Evolutionary conservation across 1,140 invertebrate species (phyloP), one percentile per base, ranked within the genome.

Genomic region (Aphaenogaster ashmeadi): DNA sequence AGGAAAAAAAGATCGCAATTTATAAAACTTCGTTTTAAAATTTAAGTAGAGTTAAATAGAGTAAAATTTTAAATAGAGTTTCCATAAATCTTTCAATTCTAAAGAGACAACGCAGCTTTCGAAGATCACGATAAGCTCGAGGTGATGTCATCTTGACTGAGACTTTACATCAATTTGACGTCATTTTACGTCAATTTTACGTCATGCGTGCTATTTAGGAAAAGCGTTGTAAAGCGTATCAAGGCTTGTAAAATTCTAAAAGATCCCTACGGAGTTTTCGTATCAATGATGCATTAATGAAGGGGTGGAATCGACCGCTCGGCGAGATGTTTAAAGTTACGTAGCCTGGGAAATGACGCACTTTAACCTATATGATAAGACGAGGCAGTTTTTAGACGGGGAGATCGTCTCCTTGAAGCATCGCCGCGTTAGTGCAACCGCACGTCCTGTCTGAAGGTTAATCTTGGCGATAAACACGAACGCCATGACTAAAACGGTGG

Each of bases 331-430:
- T 75, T 75, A 60, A 44, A 81, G 50, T 56, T 41, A 71, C 69
- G 6, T 50, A 33, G 44, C 4, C 41, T 15, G 69, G 54, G 80
- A 62, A 84, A 75, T 60, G 54, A 60, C 62, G 80, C 69, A 84
- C 80, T 84, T 84, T 84, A 84, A 75, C 69, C 69, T 84, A 84
- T 47, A 60, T 83, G 27, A 84, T 60, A 84, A 84, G 38, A 84
- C 27, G n/a, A 60, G 21, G 69, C 27, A 38, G 38, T 58, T 83
- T 74, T 83, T 58, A 83, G 27, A 83, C 3, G 38, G 18, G 4
- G 2, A 72, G 27, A 58, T 56, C 52, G 13, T 27, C 36, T 66
- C 52, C 27, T 83, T 47, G 44, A 11, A 71, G 27, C n/a, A 13
- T 74, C 27, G n/a, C 41, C 79, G 8, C 44, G 18, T 38, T n/a